Base-by-base conservation (phyloP, 2,797 vertebrate species). In the Malurus leucopterus region DNA sequence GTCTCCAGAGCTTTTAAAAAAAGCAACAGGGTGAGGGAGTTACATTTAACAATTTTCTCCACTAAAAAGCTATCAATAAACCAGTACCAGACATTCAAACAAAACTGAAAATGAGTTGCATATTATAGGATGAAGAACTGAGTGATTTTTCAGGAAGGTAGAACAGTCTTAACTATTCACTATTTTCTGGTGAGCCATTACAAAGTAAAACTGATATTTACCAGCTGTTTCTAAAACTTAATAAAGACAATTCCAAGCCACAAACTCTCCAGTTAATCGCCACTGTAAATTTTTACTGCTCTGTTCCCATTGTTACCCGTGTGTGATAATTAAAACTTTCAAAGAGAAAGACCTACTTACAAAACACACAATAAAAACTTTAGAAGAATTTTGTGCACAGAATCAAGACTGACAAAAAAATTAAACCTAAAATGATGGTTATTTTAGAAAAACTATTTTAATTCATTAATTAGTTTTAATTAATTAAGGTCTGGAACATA, bases 1-100 rank as follows among this genome's bases (percentile, higher is more conserved):
- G 91, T 95, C 96, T 96, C 96, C 91, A 92, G 94, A 92, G 78
- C 53, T 84, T 92, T 92, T 71, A 11, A 88, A 75, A 83, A 88
- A 86, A 89, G 84, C 47, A 94, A 89, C 78, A 94, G 75, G 86
- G 65, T 71, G 84, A 95, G 89, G 65, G 84, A 92, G 88, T 90
- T 95, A 90, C 61, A 95, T 94, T 93, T 94, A 73, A 92, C 87
- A 86, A 78, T 78, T 90, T 93, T 93, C 61, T 78, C 83, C 65
- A 69, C 59, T 84, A 91, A 89, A 93, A 94, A 88, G 36, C 61
- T 85, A 86, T 85, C 91, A 63, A 49, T 88, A 92, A 89, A 88
- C 64, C 83, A 83, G 74, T 17, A 88, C 58, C 40, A 67, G 85
- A 65, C 64, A 96, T 40, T 13, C 18, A 82, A 89, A 88, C 36